A percentile compares a stretch with the other conserved stretches of the same genome.
These are phyloP conservation scores for Crocidura indochinensis DNA, from an alignment of 2,797 vertebrate species.

Conservation along the genomic window DNA sequence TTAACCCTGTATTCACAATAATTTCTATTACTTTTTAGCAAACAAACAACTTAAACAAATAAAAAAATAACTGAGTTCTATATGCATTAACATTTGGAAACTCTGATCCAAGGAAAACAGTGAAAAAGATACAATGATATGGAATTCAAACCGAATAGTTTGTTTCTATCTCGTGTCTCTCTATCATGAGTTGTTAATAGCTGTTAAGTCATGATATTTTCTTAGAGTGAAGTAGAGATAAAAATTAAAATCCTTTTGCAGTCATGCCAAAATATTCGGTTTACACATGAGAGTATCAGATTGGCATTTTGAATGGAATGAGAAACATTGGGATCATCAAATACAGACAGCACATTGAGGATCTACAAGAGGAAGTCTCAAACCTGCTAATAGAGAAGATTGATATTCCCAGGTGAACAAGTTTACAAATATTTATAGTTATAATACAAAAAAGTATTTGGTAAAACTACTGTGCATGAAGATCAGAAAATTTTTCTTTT, in stretches of 20 bases:
- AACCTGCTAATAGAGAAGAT: background rate
- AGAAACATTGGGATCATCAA: constrained; percentile 24
- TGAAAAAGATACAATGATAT: background rate
- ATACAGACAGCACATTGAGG: background rate
- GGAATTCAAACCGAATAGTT: background rate
- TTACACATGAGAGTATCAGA: constrained; percentile 47
- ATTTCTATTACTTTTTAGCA: constrained; percentile 37
- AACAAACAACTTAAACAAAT: background rate
- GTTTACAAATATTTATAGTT: constrained; percentile 53
- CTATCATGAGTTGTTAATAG: constrained; percentile 20
- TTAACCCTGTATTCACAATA: background rate
- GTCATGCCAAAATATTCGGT: constrained; percentile 37
- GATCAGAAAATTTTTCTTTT: constrained; percentile 68
- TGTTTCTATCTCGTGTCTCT: background rate
- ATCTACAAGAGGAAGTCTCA: constrained; percentile 1
- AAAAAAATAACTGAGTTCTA: too few relatives aligned
- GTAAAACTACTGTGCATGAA: background rate
- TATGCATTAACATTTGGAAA: background rate
- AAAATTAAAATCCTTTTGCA: constrained; percentile 65
- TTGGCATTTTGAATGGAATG: constrained; percentile 38
- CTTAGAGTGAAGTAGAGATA: constrained; percentile 63
- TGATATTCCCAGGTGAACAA: background rate
- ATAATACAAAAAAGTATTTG: constrained; percentile 52
- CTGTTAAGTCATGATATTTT: constrained; percentile 29
- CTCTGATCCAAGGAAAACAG: constrained; percentile 22